These are phyloP conservation scores for Chrosomus eos DNA, from an alignment of 2,797 vertebrate genomes.

Conservation along the genomic window DNA sequence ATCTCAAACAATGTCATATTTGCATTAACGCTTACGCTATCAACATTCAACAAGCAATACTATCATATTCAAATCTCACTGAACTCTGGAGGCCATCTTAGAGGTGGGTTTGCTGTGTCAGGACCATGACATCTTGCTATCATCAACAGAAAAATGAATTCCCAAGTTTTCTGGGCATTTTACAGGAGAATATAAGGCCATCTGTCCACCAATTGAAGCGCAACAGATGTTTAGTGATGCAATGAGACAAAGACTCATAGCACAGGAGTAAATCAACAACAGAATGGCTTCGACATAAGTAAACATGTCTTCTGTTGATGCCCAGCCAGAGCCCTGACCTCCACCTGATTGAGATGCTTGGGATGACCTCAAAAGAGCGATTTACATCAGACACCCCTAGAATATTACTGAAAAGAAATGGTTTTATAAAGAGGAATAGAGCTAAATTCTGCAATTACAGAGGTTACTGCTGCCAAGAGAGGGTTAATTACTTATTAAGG, in stretches of 20 bases:
- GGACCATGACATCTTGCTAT: not conserved
- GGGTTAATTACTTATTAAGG: not conserved
- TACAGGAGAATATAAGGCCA: not conserved
- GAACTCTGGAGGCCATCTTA: not conserved
- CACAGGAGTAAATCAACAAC: conserved; percentile 4
- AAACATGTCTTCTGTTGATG: not conserved
- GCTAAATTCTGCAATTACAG: not conserved
- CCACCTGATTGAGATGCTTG: not conserved
- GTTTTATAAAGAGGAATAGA: not conserved
- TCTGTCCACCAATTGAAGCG: conserved; percentile 6
- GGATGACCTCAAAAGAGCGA: not conserved
- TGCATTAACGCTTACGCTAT: not conserved
- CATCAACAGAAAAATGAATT: not conserved
- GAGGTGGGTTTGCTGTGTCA: conserved; percentile 13
- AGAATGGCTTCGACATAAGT: not conserved
- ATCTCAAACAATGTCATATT: no score
- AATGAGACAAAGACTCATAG: not conserved
- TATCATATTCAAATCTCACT: not conserved
- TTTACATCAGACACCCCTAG: not conserved
- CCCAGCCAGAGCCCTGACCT: conserved; percentile 1
- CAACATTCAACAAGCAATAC: not conserved
- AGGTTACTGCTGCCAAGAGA: not conserved
- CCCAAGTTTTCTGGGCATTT: conserved; percentile 1
- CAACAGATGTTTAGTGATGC: conserved; percentile 23
- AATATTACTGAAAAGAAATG: not conserved